Base-by-base conservation (phyloP, 2,888 invertebrate species). In the Neoitamus cyanurus region DNA sequence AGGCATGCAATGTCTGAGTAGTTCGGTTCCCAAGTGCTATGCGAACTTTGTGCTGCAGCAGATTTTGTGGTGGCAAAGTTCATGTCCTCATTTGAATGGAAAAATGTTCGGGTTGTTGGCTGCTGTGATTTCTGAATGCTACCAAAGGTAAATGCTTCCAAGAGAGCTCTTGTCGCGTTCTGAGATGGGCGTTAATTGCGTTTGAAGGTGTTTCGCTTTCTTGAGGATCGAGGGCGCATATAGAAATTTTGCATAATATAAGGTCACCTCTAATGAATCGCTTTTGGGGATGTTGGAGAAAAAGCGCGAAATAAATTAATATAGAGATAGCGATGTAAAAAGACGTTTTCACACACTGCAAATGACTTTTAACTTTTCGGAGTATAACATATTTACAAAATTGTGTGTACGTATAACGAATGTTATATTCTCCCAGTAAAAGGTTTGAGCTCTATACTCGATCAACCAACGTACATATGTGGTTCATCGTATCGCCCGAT, bases 1-100 rank as follows among this genome's bases (percentile, higher is more conserved):
- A 30, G 78, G 28, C 46, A 78, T 58, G 78, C 78, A n/a, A 78
- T 5, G 58, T 15, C 30, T 78, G 58, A 58, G 58, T 58, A 20
- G 58, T 58, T 58, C 58, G 58, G 58, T 58, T 58, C 58, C 58
- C 58, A 58, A 58, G 58, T 58, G 58, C 58, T 20, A 7, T 20
- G 15, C 58, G 11, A 58, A 58, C 58, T 58, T 58, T 58, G 58
- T 58, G 25, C 58, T 58, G 58, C 58, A 20, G 58, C 58, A 20
- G 58, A 20, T 58, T 58, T 58, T 58, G 9, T 15, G 7, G 58
- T 25, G 25, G 25, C 58, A 58, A 7, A 58, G 58, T 58, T 58
- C 58, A 25, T 25, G 58, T 25, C 58, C 58, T 58, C 58, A 58
- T 58, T 58, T 58, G 58, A 58, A 58, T 58, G 20, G 58, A 58